Base-by-base conservation (phyloP, 2,888 invertebrate genomes). In the Holacanthella duospinosa region DNA sequence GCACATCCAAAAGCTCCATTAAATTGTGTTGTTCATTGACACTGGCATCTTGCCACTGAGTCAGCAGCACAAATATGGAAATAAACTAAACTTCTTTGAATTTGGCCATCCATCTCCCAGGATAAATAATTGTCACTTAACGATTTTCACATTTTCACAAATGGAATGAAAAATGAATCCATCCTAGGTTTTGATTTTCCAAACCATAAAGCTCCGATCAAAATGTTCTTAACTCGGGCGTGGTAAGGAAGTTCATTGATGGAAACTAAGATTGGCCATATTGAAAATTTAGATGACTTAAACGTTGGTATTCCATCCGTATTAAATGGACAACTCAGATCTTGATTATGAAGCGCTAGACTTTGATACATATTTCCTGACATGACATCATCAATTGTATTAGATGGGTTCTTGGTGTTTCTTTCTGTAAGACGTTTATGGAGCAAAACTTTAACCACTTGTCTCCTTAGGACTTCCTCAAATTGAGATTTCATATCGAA, bases 301-400 rank as follows among this genome's bases (percentile, higher is more conserved):
- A 66, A 66, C 0, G 62, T 29, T 3, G 64, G 62, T 29, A 64
- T 55, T 3, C 67, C 67, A 53, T 67, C 67, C 1, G 64, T 65
- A 48, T 64, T 64, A 12, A 60, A 29, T 9, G 27, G 29, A 26
- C 60, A 64, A 12, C 64, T 62, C 3, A 68, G 6, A 53, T 66
- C 64, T 36, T 36, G 43, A 1, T 27, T 27, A 1, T 59, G 9
- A 29, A 29, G 36, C 1, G 26, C 16, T 43, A 66, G 27, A 1
- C 26, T 25, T 36, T 53, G 27, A 29, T 64, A 60, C 48, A 44
- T 60, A 27, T 43, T 19, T 9, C 59, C 54, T 43, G 36, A 43
- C 44, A 54, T 62, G 21, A 36, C 36, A n/a, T 25, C 36, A 12
- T 3, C 29, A 36, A 29, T n/a, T 3, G 3, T 57, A 2, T 19